Conservation (phyloP, 2,888 invertebrate species). For the Chamaedrilus cognettii region DNA sequence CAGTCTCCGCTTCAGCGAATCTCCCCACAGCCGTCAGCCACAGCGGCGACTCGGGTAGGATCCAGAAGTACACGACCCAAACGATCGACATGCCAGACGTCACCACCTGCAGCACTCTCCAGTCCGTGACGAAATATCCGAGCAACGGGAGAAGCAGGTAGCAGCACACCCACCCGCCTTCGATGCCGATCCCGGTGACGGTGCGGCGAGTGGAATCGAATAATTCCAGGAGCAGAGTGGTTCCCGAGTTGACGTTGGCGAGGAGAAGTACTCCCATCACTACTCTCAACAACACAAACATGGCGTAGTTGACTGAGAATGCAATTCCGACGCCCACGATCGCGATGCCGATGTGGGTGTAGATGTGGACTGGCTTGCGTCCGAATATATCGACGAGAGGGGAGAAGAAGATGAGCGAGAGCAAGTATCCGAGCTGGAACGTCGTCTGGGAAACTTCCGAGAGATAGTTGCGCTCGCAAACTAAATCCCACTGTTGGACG, state of each 20-base stretch:
- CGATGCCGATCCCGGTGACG: slow-evolving; percentile 28
- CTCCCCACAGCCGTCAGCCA: slow-evolving; percentile 46
- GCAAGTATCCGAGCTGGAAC: slow-evolving; percentile 20
- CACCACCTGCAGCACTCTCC: slow-evolving; percentile 31
- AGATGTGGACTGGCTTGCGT: slow-evolving; percentile 23
- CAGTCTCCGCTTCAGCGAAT: slow-evolving; percentile 37
- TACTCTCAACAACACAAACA: slow-evolving; percentile 20
- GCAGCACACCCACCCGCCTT: slow-evolving; percentile 22
- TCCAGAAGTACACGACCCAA: slow-evolving; percentile 31
- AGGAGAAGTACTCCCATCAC: slow-evolving; percentile 18
- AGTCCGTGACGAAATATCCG: slow-evolving; percentile 27
- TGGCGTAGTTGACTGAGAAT: slow-evolving; percentile 19
- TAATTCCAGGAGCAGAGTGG: slow-evolving; percentile 27
- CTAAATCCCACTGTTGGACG: slow-evolving; percentile 30
- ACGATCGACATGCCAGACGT: slow-evolving; percentile 15
- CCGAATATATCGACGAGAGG: slow-evolving; percentile 26
- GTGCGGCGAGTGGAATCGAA: slow-evolving; percentile 31
- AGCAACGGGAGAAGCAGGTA: slow-evolving; percentile 26
- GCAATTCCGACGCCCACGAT: slow-evolving; percentile 16
- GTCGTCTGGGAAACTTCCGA: slow-evolving; percentile 29
- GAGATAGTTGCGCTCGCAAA: slow-evolving; percentile 32
- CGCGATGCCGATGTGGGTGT: slow-evolving; percentile 9
- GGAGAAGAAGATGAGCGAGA: slow-evolving; percentile 14
- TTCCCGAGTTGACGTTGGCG: slow-evolving; percentile 23
- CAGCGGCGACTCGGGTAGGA: too few species aligned